Percentiles rank a stretch among this genome's conserved stretches.
These are phyloP conservation scores for Pachyramphus minor DNA, from an alignment of 2,113 vertebrate genomes.

Conservation along the genomic window DNA sequence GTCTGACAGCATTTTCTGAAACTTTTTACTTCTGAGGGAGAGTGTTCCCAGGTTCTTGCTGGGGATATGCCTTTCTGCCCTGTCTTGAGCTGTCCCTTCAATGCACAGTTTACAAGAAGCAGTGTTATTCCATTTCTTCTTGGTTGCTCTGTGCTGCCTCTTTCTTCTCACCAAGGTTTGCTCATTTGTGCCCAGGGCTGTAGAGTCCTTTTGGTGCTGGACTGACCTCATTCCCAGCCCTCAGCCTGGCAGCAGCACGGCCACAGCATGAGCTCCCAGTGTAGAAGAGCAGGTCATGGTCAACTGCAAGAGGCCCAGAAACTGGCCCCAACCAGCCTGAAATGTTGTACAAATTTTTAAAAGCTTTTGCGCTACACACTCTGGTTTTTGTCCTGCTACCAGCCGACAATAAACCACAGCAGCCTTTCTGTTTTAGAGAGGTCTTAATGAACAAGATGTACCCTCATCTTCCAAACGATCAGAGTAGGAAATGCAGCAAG, in stretches of 20 bases:
- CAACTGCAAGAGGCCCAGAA: not conserved
- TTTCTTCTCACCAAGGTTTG: not conserved
- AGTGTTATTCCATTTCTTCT: not conserved
- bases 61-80: not conserved
- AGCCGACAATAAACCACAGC: not conserved
- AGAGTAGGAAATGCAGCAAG: not conserved
- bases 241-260: not conserved
- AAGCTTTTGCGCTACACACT: not conserved
- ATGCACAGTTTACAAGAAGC: not conserved
- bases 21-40: not conserved
- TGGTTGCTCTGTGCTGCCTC: not conserved
- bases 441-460: not conserved
- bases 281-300: not conserved
- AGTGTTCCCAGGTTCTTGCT: not conserved
- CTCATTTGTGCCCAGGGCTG: not conserved
- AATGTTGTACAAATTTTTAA: not conserved
- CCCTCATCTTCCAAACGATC: not conserved
- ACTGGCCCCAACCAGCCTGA: not conserved
- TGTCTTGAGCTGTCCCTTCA: not conserved
- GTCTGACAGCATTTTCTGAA: constrained; percentile 17
- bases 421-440: not conserved
- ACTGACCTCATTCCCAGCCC: accelerated
- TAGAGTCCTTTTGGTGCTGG: not conserved
- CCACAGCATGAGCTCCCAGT: not conserved
- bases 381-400: not conserved